Percentiles rank a stretch among this genome's conserved stretches.
phyloP scores from a whole-genome alignment of 1,140 invertebrate genomes.

The Lutraria rhynchaena region DNA sequence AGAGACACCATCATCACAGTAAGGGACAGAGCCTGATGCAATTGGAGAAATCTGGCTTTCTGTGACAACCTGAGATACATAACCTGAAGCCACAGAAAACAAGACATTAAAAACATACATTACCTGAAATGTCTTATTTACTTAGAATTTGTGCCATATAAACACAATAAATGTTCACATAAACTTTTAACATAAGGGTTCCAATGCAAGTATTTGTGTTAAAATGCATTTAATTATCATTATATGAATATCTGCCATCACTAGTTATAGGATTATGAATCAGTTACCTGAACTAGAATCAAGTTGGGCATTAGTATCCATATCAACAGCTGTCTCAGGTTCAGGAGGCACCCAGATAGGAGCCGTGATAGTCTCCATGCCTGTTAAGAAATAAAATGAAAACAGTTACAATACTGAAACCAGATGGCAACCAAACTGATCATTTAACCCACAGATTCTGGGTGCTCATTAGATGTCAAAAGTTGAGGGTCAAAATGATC shows the following conservation, averaged over 20 bases:
- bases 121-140: too few species aligned
- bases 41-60: conserved; percentile 35
- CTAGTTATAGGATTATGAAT: not conserved
- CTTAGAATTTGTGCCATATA: too few species aligned
- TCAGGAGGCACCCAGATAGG: conserved; percentile 42
- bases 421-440: too few species aligned
- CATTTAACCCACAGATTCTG: too few species aligned
- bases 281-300: conserved; percentile 43
- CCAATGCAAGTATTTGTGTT: too few species aligned
- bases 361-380: conserved; percentile 11
- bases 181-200: too few species aligned
- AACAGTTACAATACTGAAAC: too few species aligned
- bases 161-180: too few species aligned
- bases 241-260: not conserved
- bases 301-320: conserved; percentile 52
- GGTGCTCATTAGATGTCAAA: too few species aligned
- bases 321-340: conserved; percentile 24
- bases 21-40: not conserved
- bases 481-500: too few species aligned
- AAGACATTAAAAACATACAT: too few species aligned
- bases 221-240: conserved; percentile 25
- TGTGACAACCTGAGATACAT: conserved; percentile 33
- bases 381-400: too few species aligned
- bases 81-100: not conserved
- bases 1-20: conserved; percentile 29